These are phyloP conservation scores for Cantharis rufa DNA, from an alignment of 2,888 invertebrate genomes.

Conservation along the genomic window DNA sequence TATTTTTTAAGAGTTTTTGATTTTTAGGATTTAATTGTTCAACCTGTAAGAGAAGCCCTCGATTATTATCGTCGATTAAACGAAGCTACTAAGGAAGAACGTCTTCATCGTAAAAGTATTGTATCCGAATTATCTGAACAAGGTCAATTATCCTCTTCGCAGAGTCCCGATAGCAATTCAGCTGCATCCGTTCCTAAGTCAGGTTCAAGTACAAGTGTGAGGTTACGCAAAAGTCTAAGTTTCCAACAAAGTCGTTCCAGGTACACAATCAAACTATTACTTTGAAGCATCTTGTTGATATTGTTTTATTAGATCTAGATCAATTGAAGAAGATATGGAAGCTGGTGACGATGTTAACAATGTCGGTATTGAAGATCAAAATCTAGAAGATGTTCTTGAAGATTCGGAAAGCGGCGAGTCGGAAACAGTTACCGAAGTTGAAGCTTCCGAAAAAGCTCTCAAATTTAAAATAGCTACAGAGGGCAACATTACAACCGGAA, in stretches of 20 bases:
- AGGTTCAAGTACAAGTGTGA: slow-evolving; percentile 60
- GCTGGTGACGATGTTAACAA: slow-evolving; percentile 54
- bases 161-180: slow-evolving; percentile 55
- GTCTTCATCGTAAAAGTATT: slow-evolving; percentile 63
- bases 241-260: slow-evolving; percentile 53
- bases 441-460: slow-evolving; percentile 73
- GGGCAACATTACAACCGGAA: slow-evolving; percentile 56
- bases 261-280: slow-evolving; percentile 34
- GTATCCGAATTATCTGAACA: slow-evolving; percentile 52
- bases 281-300: not conserved
- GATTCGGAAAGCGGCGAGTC: slow-evolving; percentile 65
- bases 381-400: slow-evolving; percentile 60
- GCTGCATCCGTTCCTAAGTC: slow-evolving; percentile 54
- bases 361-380: slow-evolving; percentile 45
- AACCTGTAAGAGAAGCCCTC: slow-evolving; percentile 65
- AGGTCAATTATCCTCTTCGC: slow-evolving; percentile 51
- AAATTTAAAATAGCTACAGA: slow-evolving; percentile 79
- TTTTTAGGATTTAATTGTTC: slow-evolving; percentile 64
- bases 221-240: slow-evolving; percentile 60
- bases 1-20: not conserved
- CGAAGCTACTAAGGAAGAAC: slow-evolving; percentile 65
- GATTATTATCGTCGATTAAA: slow-evolving; percentile 66
- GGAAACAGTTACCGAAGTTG: slow-evolving; percentile 73
- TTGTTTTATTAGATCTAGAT: slow-evolving; percentile 54
- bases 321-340: slow-evolving; percentile 46